Evolutionary conservation across 1,140 invertebrate genomes (phyloP), one percentile per base, ranked within the genome.

Genomic region (Periplaneta americana): DNA sequence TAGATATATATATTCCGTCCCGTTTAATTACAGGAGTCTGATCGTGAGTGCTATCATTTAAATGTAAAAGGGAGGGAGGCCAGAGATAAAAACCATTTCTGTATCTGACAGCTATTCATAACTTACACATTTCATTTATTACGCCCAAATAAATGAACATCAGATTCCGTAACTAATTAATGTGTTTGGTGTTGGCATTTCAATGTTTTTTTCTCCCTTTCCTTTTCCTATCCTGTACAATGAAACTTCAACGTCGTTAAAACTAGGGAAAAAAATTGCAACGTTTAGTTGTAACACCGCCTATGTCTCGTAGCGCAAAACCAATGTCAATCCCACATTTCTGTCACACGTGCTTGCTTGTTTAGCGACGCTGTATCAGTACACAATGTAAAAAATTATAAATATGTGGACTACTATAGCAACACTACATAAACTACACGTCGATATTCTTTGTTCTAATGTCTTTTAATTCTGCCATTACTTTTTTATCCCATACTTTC

Each of bases 51-150:
- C 48, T n/a, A 66, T n/a, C 48, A 66, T 66, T 66, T 66, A 66
- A 66, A 66, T 66, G 48, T 66, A 66, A 66, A 66, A 66, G 48
- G 9, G n/a, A 28, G 48, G 48, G 48, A 66, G 48, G 6, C 8
- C 22, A 66, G 11, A 36, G 34, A 78, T 36, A 78, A 78, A 74
- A 39, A 80, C 37, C 79, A 80, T 80, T 66, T 39, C 37, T 80
- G 79, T 48, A 80, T 66, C n/a, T 80, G 79, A 80, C 79, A 80
- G 79, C 79, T 74, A 80, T 80, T 80, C 79, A 80, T 80, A 80
- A 80, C 66, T 66, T 80, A 80, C 34, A 48, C 48, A 36, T 80
- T 37, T 80, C 34, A 80, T 80, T 80, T 80, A 80, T 77, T 77
- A 77, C 35, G 35, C 33, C 35, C 31, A 36, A 77, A 77, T 34